phyloP scores from a whole-genome alignment of 2,888 invertebrate genomes.

The Lagria hirta region DNA sequence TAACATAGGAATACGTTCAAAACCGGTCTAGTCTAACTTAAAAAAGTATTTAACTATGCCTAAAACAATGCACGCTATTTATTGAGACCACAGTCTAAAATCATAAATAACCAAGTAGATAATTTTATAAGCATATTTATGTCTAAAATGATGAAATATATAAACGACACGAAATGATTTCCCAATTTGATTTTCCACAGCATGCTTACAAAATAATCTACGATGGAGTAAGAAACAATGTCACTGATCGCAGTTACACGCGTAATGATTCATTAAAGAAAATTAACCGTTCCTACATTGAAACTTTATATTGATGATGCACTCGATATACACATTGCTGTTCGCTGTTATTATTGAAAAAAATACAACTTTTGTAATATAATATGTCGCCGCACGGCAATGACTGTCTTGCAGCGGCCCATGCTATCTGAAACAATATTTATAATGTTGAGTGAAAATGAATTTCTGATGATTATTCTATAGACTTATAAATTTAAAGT shows the following conservation, averaged over 20 bases:
- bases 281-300: conserved; percentile 42
- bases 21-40: conserved; percentile 36
- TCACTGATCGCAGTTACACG: conserved; percentile 21
- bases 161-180: too few species aligned
- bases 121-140: conserved; percentile 41
- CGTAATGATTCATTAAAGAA: conserved; percentile 27
- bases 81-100: conserved; percentile 49
- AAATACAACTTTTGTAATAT: conserved; percentile 49
- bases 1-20: conserved; percentile 16
- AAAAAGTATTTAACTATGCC: conserved; percentile 44
- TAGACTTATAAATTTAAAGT: too few species aligned
- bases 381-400: conserved; percentile 50
- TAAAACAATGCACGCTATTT: conserved; percentile 41
- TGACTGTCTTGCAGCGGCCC: conserved; percentile 53
- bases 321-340: conserved; percentile 54
- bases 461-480: too few species aligned
- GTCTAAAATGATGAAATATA: too few species aligned
- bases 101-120: conserved; percentile 37
- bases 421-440: conserved; percentile 53
- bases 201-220: conserved; percentile 46
- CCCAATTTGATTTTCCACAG: conserved; percentile 20
- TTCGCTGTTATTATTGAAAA: conserved; percentile 54
- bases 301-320: conserved; percentile 46
- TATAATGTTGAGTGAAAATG: too few species aligned
- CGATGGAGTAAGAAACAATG: conserved; percentile 31